phyloP scores from a whole-genome alignment of 2,797 vertebrate species.

The Lacerta agilis region DNA sequence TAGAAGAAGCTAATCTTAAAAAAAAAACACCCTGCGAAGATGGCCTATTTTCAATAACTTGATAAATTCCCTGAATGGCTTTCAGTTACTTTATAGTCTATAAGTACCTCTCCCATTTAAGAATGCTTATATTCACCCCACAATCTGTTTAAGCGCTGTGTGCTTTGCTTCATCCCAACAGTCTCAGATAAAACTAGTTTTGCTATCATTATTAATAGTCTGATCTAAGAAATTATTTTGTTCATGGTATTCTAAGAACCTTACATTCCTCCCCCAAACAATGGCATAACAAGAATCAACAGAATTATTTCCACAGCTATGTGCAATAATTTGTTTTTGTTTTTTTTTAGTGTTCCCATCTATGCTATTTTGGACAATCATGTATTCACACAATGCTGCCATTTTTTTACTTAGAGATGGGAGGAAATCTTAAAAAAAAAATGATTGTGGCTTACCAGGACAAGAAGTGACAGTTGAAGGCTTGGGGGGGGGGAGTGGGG shows the following conservation, averaged over 20 bases:
- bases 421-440: no score
- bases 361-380: neutral
- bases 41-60: constrained; percentile 38
- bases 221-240: constrained; percentile 38
- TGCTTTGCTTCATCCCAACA: constrained; percentile 25
- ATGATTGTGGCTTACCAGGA: no score
- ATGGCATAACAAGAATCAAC: neutral
- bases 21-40: neutral
- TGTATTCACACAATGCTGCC: neutral
- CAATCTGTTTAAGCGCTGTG: constrained; percentile 32
- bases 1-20: constrained; percentile 22
- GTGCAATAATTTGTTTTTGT: neutral
- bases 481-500: no score
- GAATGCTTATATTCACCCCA: constrained; percentile 26
- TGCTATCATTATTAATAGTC: constrained; percentile 45
- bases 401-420: no score
- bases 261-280: neutral
- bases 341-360: no score
- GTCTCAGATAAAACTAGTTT: constrained; percentile 29
- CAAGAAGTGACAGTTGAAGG: no score
- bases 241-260: neutral
- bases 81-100: constrained; percentile 18
- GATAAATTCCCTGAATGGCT: constrained; percentile 33
- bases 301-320: neutral
- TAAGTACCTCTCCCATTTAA: constrained; percentile 36